Conservation (phyloP, 1,140 invertebrate genomes). For the Hydropsyche tenuis region DNA sequence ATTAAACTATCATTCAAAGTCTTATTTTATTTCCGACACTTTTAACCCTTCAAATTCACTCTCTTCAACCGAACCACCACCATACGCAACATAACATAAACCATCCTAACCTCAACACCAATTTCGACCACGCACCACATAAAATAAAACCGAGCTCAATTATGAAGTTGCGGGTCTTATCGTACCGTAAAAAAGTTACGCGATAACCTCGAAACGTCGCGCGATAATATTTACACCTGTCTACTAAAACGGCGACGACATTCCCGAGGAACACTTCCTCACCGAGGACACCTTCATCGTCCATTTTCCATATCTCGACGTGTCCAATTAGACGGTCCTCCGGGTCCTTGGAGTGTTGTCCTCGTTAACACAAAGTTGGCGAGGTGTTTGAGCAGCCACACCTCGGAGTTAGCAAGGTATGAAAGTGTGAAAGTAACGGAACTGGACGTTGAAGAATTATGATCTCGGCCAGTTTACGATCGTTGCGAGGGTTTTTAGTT, state of each 20-base stretch:
- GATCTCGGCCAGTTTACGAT: conserved; percentile 38
- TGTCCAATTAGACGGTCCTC: conserved; percentile 18
- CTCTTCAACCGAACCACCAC: background rate
- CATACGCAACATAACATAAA: background rate
- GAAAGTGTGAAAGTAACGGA: conserved; percentile 9
- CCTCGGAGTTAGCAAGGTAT: background rate
- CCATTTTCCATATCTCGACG: too few species aligned
- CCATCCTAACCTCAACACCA: background rate
- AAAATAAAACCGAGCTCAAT: conserved; percentile 22
- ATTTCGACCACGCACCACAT: conserved; percentile 13
- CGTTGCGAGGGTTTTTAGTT: too few species aligned
- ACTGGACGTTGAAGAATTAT: conserved; percentile 31
- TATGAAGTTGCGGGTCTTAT: conserved; percentile 1
- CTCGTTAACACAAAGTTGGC: conserved; percentile 28
- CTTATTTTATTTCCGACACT: too few species aligned
- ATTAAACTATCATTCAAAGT: too few species aligned
- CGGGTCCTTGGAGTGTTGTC: background rate
- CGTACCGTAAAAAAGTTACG: conserved; percentile 32
- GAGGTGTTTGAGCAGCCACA: conserved; percentile 8
- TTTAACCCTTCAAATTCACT: too few species aligned
- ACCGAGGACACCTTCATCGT: too few species aligned
- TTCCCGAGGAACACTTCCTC: too few species aligned
- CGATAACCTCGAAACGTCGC: conserved; percentile 33
- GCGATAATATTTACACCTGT: conserved; percentile 15
- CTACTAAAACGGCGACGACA: background rate